These are phyloP conservation scores for Setipinna tenuifilis DNA, from an alignment of 2,797 vertebrate species.

Conservation along the genomic window DNA sequence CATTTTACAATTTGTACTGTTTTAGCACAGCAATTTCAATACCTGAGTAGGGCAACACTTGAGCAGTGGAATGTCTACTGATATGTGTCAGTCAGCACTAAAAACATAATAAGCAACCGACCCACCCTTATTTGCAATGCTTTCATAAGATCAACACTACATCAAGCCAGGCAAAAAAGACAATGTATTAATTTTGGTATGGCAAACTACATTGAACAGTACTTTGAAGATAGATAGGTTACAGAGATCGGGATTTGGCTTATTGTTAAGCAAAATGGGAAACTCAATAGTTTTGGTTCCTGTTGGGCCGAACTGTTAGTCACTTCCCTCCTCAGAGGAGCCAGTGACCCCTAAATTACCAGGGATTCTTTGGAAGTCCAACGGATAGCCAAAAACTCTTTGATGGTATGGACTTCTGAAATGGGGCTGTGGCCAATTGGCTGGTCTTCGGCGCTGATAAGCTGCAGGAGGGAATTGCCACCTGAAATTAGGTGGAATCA, in stretches of 20 bases:
- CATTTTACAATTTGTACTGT: no score
- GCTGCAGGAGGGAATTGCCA: constrained; percentile 10
- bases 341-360: not conserved
- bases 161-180: no score
- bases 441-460: constrained; percentile 1
- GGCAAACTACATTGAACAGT: no score
- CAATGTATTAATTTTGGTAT: no score
- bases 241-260: not conserved
- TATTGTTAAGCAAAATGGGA: not conserved
- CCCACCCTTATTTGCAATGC: no score
- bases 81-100: no score
- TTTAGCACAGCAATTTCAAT: no score
- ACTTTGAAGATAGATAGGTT: not conserved
- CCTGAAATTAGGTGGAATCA: not conserved
- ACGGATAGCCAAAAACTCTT: not conserved
- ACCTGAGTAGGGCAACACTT: no score
- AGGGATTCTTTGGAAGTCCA: not conserved
- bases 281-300: not conserved
- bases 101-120: no score
- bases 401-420: not conserved
- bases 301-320: not conserved
- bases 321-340: not conserved
- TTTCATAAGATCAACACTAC: no score
- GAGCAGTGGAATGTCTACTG: no score
- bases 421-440: not conserved